A percentile compares a stretch with the other conserved stretches of the same genome.
phyloP scores from a whole-genome alignment of 2,113 vertebrate species.

The Panthera tigris region DNA sequence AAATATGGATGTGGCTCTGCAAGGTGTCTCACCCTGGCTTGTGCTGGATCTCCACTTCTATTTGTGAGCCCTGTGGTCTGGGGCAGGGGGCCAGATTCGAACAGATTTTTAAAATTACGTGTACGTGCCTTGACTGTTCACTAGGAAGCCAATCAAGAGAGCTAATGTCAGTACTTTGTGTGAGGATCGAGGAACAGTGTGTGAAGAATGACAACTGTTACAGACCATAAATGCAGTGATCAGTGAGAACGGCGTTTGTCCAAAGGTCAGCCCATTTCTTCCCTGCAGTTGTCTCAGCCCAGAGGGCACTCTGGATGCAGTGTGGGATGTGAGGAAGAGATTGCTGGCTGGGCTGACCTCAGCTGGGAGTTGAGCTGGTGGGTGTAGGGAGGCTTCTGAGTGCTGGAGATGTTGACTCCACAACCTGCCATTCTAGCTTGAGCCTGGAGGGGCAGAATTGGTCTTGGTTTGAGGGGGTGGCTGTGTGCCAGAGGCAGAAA shows the following conservation, averaged over 20 bases:
- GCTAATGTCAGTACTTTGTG: constrained; percentile 48
- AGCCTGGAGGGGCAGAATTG: constrained; percentile 60
- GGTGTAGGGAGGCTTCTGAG: not conserved
- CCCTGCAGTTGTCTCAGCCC: not conserved
- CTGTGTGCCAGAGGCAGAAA: not conserved
- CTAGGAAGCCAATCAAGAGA: constrained; percentile 55
- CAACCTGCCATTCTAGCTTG: constrained; percentile 35
- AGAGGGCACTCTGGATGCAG: not conserved
- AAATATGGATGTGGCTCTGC: constrained; percentile 23
- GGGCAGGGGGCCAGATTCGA: constrained; percentile 19
- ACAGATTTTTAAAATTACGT: not conserved
- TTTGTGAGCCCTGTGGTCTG: constrained; percentile 42
- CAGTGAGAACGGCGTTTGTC: not conserved
- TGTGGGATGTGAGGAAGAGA: not conserved
- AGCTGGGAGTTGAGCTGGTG: not conserved
- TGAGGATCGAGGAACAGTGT: constrained; percentile 29
- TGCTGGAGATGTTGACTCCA: not conserved
- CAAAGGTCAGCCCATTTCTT: constrained; percentile 41
- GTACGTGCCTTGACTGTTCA: constrained; percentile 12
- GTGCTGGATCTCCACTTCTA: constrained; percentile 43
- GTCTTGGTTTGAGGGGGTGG: constrained; percentile 30
- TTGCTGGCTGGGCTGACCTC: not conserved
- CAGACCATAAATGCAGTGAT: not conserved
- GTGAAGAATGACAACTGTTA: constrained; percentile 55
- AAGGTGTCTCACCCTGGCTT: not conserved